A percentile compares a stretch with the other conserved stretches of the same genome.
Conservation (phyloP, 2,797 vertebrate species). For the Lacerta agilis region DNA sequence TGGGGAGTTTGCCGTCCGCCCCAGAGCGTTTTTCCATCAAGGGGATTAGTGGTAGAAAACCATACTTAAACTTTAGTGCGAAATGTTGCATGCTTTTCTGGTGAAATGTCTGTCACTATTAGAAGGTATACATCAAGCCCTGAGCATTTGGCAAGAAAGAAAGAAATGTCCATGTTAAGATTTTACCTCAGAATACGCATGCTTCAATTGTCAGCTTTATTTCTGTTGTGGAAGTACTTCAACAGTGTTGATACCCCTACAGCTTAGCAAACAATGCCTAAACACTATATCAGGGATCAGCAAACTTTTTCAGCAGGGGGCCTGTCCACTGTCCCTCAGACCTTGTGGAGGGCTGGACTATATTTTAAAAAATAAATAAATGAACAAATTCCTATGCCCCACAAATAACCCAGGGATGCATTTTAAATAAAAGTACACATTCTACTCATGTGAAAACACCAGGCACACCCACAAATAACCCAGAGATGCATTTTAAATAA, state of each 20-base stretch:
- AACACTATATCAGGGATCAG: not conserved
- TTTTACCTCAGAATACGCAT: not conserved
- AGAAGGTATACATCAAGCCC: not conserved
- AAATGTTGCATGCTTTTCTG: not conserved
- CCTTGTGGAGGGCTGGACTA: no score
- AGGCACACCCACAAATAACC: no score
- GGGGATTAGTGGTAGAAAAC: not conserved
- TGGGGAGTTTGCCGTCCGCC: no score
- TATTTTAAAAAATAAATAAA: no score
- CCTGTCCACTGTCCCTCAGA: no score
- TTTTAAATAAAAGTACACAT: no score
- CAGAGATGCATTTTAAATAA: no score
- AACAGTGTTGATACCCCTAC: not conserved
- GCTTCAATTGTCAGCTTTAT: not conserved
- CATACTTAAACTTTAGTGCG: not conserved
- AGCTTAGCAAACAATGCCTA: not conserved
- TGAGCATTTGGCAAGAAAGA: not conserved
- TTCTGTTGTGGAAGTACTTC: not conserved
- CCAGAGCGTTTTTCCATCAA: no score
- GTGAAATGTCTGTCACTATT: not conserved
- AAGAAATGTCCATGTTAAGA: not conserved
- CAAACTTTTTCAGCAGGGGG: no score
- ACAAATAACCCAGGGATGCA: no score
- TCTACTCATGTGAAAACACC: no score
- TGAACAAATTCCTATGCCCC: no score